Base-by-base conservation (phyloP, 2,888 invertebrate genomes). In the Heteropelma amictum region DNA sequence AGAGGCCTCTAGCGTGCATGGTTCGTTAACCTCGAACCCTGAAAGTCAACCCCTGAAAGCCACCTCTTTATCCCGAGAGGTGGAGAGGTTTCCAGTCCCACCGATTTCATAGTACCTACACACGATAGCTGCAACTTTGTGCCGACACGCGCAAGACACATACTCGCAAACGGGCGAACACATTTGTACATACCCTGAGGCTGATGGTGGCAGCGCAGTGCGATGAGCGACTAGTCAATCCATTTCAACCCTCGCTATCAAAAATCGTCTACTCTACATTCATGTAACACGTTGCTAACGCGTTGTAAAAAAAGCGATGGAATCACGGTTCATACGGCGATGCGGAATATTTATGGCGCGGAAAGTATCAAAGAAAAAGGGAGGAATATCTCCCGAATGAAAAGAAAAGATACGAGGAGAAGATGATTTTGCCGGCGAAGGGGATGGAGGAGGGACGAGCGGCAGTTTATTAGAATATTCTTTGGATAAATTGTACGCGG, bases 1-100 rank as follows among this genome's bases (percentile, higher is more conserved):
- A 77, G 79, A 78, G 72, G 77, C 76, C 77, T 80, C 77, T 77
- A 72, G 80, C 79, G 79, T 79, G 77, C 79, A 81, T 80, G 81
- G 80, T 82, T 81, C 80, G 84, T 83, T 81, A 82, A 81, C 81
- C 79, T 71, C 80, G 80, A 79, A 72, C 79, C 77, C 78, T 78
- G 73, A 75, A 72, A 77, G 77, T 78, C 76, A 75, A 75, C 69
- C 73, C 69, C 72, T 69, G 67, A 63, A 61, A 60, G 56, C 72
- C 72, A 73, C 67, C 65, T 51, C 72, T 51, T 74, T 65, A 65
- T 69, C 65, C 42, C 61, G 54, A 28, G 45, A 45, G 72, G 28
- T 28, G 58, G 35, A 65, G 14, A n/a, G 53, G 56, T 63, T 64
- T 65, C 45, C 17, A 67, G 53, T 74, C 74, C 65, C 69, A 60